A percentile compares a stretch with the other conserved stretches of the same genome.
These are phyloP conservation scores for Suillia variegata DNA, from an alignment of 2,888 invertebrate species.

Conservation along the genomic window DNA sequence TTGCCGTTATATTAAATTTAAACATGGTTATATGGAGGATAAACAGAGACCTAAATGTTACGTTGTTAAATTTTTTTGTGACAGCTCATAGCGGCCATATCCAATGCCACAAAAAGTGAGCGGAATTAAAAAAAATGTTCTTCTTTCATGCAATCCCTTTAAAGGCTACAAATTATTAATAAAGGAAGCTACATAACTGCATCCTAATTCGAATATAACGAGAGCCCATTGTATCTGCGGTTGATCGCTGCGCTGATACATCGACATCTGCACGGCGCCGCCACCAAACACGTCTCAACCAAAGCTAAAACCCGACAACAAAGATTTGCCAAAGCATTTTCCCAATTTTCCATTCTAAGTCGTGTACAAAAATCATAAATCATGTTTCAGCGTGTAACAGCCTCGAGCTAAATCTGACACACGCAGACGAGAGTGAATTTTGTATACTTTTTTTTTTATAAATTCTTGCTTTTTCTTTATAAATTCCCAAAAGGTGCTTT, in stretches of 20 bases:
- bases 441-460: conserved; percentile 16
- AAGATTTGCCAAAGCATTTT: conserved; percentile 19
- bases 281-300: background rate
- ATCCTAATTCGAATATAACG: conserved; percentile 22
- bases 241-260: conserved; percentile 9
- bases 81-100: too few relatives aligned
- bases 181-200: conserved; percentile 4
- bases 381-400: conserved; percentile 16
- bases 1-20: too few relatives aligned
- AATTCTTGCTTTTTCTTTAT: conserved; percentile 31
- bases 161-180: too few relatives aligned
- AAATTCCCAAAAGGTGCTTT: conserved; percentile 33
- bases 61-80: too few relatives aligned
- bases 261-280: background rate
- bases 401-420: conserved; percentile 15
- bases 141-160: too few relatives aligned
- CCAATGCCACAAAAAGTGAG: too few relatives aligned
- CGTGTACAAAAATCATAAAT: conserved; percentile 30
- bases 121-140: too few relatives aligned
- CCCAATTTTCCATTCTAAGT: conserved; percentile 20
- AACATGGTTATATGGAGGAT: too few relatives aligned
- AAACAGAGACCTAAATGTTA: too few relatives aligned
- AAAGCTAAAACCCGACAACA: conserved; percentile 15
- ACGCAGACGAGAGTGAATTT: conserved; percentile 5
- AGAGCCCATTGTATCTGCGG: conserved; percentile 14